Percentiles rank a stretch among this genome's conserved stretches.
phyloP scores from a whole-genome alignment of 2,888 invertebrate species.

The Byasa hedistus region DNA sequence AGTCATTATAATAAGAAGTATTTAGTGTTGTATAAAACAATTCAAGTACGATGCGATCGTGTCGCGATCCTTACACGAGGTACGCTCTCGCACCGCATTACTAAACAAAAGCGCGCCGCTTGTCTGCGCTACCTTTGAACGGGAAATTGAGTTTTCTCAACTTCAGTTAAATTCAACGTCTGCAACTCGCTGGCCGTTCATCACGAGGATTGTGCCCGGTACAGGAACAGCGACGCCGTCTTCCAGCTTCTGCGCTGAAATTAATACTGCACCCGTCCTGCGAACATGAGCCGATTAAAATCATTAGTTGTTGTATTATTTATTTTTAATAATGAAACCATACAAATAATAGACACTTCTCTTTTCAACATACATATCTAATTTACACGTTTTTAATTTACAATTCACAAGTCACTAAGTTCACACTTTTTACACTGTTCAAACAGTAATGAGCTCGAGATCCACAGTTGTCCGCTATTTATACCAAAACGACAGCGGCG shows the following conservation, averaged over 20 bases:
- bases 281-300: neutral
- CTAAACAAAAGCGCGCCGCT: conserved; percentile 28
- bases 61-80: conserved; percentile 13
- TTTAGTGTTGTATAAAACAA: no score
- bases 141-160: conserved; percentile 31
- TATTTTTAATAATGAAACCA: no score
- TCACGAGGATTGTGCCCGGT: conserved; percentile 17
- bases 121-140: conserved; percentile 28
- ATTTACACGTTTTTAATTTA: no score
- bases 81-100: conserved; percentile 18
- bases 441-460: no score
- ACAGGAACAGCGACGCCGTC: conserved; percentile 3
- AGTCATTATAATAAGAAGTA: no score
- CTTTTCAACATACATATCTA: no score
- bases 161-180: conserved; percentile 29
- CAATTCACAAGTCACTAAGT: no score
- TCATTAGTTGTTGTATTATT: neutral
- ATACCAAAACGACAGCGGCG: no score
- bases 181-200: conserved; percentile 25
- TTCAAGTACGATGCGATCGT: neutral
- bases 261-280: neutral
- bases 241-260: neutral
- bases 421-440: no score
- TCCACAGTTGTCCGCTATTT: no score
- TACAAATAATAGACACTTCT: no score